Percentiles rank a stretch among this genome's conserved stretches.
These are phyloP conservation scores for Cherax quadricarinatus DNA, from an alignment of 1,140 invertebrate genomes.

Conservation along the genomic window DNA sequence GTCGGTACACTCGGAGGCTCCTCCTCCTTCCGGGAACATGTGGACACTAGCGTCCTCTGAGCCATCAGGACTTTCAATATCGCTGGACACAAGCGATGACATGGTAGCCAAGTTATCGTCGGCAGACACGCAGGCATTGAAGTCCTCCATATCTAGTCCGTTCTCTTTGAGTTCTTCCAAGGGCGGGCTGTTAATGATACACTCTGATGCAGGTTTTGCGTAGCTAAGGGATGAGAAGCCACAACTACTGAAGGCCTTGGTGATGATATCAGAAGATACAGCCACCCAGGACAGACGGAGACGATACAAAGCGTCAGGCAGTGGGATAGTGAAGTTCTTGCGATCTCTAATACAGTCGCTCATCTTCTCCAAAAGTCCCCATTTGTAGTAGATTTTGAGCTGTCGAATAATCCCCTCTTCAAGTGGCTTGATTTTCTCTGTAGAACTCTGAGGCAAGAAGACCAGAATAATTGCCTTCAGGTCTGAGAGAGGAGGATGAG, in stretches of 20 bases:
- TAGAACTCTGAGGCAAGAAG: neutral
- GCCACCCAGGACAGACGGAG: constrained; percentile 11
- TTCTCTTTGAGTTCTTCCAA: neutral
- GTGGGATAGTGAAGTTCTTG: neutral
- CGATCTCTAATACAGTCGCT: neutral
- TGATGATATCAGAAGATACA: neutral
- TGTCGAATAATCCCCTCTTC: neutral
- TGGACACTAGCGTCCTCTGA: neutral
- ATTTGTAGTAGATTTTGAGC: neutral
- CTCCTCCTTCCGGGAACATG: too few species aligned
- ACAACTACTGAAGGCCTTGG: constrained; percentile 7
- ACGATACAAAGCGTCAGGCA: constrained; percentile 9
- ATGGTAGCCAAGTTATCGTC: neutral
- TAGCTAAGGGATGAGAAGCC: neutral
- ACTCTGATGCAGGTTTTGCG: neutral
- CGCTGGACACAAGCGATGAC: neutral
- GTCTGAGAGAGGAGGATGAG: neutral
- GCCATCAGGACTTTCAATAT: neutral
- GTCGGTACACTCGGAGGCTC: neutral
- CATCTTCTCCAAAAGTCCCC: neutral
- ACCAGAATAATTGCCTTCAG: constrained; percentile 10
- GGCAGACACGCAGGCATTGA: neutral
- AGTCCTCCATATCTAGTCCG: neutral
- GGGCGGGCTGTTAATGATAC: neutral
- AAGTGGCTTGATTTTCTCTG: neutral